Evolutionary conservation across 2,888 invertebrate species (phyloP), one percentile per base, ranked within the genome.

Genomic region (Gandaritis pyraliata): DNA sequence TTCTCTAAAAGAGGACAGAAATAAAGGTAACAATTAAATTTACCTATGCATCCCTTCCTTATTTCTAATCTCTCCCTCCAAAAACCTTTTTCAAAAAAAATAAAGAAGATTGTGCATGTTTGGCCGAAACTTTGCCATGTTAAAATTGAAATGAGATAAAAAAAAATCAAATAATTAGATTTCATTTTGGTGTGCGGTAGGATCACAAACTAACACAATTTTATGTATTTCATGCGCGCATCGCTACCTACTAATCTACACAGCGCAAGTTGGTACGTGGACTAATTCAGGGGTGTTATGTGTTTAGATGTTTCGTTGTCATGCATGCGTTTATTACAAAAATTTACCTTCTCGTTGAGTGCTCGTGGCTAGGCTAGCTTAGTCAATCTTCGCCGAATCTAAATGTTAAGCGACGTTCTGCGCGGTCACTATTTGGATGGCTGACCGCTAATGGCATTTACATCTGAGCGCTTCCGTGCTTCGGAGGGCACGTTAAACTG

Each of bases 191-290:
- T 66, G 70, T 70, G 66, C 66, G 58, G 65, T 64, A 38, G 58
- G 68, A 53, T 57, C 15, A 60, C 33, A 46, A 54, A 69, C 68
- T 71, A 69, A 71, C 67, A 62, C 52, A 46, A 23, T 67, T 97
- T 94, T 78, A 82, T 85, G 68, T 78, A 83, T 88, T 88, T 77
- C 88, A 88, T 88, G 88, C 88, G 78, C 76, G 74, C 86, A 68
- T 68, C 72, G 70, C 68, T 70, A 70, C 33, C 33, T 33, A 18
- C 45, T 53, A 65, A 74, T 76, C 78, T 81, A 77, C 86, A 86
- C 91, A 91, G 91, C 91, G 78, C 91, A 92, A 92, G 91, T 92
- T 80, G 91, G 91, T 92, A 92, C 83, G 91, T 91, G 72, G 58
- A 60, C 59, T 69, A 66, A 66, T 69, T 69, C 41, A 51, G 65